Evolutionary conservation across 2,113 vertebrate genomes (phyloP).

Genomic region (Hirundichthys speculiger): DNA sequence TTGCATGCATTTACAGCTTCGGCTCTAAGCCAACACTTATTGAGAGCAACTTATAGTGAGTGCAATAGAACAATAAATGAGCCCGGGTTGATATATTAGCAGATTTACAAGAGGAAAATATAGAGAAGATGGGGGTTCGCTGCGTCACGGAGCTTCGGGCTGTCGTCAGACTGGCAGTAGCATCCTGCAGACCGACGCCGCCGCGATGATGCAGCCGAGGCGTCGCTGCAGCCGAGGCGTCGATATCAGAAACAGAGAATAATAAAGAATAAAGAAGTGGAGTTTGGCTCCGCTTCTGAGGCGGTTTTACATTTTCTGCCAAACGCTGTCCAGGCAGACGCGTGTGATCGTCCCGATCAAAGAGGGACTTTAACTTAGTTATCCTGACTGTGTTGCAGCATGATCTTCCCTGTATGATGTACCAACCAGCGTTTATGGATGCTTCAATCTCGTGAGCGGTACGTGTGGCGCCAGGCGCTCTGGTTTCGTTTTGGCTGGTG

Average conservation of each 20-base stretch:
- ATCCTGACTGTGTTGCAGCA: too few species aligned
- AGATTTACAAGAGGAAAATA: slow-evolving; percentile 14
- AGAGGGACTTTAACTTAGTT: too few species aligned
- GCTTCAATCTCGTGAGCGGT: too few species aligned
- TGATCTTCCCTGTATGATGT: too few species aligned
- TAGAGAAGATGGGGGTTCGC: slow-evolving; percentile 24
- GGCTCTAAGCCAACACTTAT: slow-evolving; percentile 42
- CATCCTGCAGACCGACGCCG: slow-evolving; percentile 1
- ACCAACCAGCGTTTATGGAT: too few species aligned
- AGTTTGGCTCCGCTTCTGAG: slow-evolving; percentile 9
- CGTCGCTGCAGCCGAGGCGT: neutral
- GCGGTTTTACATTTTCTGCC: neutral
- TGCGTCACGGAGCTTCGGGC: neutral
- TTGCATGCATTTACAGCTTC: slow-evolving; percentile 57
- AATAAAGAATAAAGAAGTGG: neutral
- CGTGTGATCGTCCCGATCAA: too few species aligned
- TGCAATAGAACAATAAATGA: slow-evolving; percentile 36
- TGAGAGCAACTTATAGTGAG: slow-evolving; percentile 26
- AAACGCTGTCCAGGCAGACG: too few species aligned
- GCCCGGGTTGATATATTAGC: slow-evolving; percentile 12
- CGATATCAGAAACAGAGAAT: neutral
- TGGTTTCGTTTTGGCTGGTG: too few species aligned
- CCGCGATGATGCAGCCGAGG: neutral
- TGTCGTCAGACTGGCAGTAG: slow-evolving; percentile 13
- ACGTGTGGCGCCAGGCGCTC: too few species aligned